Evolutionary conservation across 2,113 vertebrate species (phyloP).

Genomic region (Ardeotis arabs): DNA sequence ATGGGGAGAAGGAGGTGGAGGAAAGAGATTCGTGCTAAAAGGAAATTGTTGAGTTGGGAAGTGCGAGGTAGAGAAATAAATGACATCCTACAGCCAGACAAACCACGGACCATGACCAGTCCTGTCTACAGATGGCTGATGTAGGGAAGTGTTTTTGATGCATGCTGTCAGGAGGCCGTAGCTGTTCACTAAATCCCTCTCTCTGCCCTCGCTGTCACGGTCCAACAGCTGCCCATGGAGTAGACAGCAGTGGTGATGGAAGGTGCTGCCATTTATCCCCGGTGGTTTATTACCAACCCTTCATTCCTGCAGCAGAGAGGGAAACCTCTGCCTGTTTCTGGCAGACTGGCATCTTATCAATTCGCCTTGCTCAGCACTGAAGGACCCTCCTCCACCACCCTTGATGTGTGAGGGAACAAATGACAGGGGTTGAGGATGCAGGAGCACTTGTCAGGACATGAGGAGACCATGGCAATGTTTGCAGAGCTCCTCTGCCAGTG

Average conservation of each 20-base stretch:
- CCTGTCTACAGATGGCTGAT: background rate
- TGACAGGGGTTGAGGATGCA: background rate
- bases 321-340: background rate
- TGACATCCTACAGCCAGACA: background rate
- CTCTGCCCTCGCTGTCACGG: background rate
- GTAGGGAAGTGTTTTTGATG: background rate
- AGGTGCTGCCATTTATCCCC: constrained; percentile 2
- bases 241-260: background rate
- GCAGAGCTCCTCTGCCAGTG: background rate
- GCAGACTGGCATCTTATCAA: background rate
- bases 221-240: background rate
- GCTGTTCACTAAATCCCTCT: background rate
- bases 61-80: background rate
- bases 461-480: background rate
- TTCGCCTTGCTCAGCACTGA: background rate
- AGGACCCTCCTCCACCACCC: background rate
- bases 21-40: background rate
- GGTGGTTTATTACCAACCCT: background rate
- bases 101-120: background rate
- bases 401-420: fast-evolving
- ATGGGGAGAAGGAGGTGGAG: background rate
- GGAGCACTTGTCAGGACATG: background rate
- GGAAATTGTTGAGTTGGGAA: background rate
- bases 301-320: background rate
- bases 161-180: background rate